These are phyloP conservation scores for Intellagama lesueurii DNA, from an alignment of 2,797 vertebrate genomes.

Conservation along the genomic window DNA sequence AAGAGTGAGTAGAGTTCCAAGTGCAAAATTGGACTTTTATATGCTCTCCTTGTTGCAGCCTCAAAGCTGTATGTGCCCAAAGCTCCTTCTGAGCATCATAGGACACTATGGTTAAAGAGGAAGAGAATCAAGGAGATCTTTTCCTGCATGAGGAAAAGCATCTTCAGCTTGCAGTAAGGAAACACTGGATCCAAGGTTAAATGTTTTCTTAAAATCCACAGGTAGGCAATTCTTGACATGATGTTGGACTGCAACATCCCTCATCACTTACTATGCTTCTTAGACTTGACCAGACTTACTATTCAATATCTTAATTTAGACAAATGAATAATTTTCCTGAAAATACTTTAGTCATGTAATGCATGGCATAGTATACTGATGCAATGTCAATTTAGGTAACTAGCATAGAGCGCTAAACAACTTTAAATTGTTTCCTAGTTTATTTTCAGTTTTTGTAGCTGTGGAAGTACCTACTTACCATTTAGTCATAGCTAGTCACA, in stretches of 20 bases:
- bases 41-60: not conserved
- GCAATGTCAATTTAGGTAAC: slow-evolving; percentile 30
- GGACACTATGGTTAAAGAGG: not conserved
- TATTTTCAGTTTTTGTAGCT: slow-evolving; percentile 45
- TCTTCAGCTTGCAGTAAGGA: not conserved
- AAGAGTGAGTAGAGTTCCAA: not conserved
- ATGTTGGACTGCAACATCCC: not conserved
- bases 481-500: slow-evolving; percentile 26
- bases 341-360: slow-evolving; percentile 36
- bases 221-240: no score
- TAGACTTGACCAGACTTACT: not conserved
- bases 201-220: not conserved
- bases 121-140: not conserved
- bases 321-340: not conserved
- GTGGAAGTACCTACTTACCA: slow-evolving; percentile 51
- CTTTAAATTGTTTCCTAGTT: slow-evolving; percentile 26
- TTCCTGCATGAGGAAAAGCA: not conserved
- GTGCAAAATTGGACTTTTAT: not conserved
- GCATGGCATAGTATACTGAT: slow-evolving; percentile 43
- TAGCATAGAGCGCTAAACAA: slow-evolving; percentile 51
- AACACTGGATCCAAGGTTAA: not conserved
- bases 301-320: not conserved
- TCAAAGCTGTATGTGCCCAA: not conserved
- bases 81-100: not conserved
- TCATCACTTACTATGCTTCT: not conserved